A percentile compares a stretch with the other conserved stretches of the same genome.
Conservation (phyloP, 2,888 invertebrate species). For the Sphaerophoria rueppellii region DNA sequence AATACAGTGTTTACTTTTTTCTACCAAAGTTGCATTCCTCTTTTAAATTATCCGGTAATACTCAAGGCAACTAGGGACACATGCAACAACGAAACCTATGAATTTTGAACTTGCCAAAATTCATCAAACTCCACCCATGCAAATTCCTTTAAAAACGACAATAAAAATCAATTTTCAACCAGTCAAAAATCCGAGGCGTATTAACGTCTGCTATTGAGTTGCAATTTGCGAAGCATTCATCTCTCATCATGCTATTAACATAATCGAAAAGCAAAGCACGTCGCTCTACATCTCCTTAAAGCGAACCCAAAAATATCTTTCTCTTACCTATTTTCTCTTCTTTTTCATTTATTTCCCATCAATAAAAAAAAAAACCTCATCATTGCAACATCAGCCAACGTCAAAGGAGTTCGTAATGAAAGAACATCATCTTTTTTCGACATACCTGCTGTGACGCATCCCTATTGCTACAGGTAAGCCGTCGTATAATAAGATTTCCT, state of each 20-base stretch:
- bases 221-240: constrained; percentile 63
- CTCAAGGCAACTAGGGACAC: too few species aligned
- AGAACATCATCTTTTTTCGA: constrained; percentile 82
- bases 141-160: constrained; percentile 41
- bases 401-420: constrained; percentile 82
- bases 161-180: constrained; percentile 58
- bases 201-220: constrained; percentile 53
- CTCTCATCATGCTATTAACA: constrained; percentile 52
- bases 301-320: constrained; percentile 38
- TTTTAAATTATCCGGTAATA: too few species aligned
- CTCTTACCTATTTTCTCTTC: constrained; percentile 23
- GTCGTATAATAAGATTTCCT: constrained; percentile 58
- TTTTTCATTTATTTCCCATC: constrained; percentile 44
- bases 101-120: too few species aligned
- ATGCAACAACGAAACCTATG: too few species aligned
- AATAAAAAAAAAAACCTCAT: constrained; percentile 44
- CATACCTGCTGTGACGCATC: constrained; percentile 82
- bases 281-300: constrained; percentile 38
- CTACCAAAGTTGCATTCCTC: too few species aligned
- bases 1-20: too few species aligned
- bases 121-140: neutral
- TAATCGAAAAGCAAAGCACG: constrained; percentile 41
- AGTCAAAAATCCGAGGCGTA: constrained; percentile 33
- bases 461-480: constrained; percentile 82
- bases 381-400: constrained; percentile 78